phyloP scores from a whole-genome alignment of 2,888 invertebrate species.

The Lasiommata megera region DNA sequence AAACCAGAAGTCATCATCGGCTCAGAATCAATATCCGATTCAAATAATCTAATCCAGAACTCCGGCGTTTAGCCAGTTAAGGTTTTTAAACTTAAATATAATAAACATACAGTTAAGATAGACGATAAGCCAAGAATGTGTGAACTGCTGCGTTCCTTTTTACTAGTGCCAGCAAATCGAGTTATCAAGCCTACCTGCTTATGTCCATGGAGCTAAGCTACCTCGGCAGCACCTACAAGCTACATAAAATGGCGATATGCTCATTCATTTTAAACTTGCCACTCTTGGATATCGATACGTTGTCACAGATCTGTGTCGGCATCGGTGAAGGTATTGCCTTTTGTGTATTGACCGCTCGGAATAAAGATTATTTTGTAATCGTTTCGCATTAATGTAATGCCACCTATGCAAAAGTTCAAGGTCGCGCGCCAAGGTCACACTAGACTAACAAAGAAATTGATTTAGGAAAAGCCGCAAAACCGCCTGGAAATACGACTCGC shows the following conservation, averaged over 20 bases:
- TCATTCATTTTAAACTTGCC: not conserved
- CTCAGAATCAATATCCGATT: too few species aligned
- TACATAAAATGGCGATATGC: constrained; percentile 3
- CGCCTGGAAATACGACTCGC: not conserved
- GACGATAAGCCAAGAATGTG: too few species aligned
- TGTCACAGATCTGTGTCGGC: not conserved
- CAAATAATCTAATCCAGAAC: too few species aligned
- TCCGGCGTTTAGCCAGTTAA: too few species aligned
- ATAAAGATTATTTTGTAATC: not conserved
- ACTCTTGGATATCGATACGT: not conserved
- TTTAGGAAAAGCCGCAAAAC: not conserved
- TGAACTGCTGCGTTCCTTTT: too few species aligned
- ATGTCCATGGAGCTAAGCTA: not conserved
- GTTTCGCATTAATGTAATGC: constrained; percentile 1
- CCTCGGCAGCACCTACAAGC: not conserved
- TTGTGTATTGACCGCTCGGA: not conserved
- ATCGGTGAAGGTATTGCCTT: not conserved
- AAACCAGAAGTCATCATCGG: too few species aligned
- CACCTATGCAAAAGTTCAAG: constrained; percentile 48
- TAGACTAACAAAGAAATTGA: constrained; percentile 38
- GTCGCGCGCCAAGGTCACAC: constrained; percentile 58
- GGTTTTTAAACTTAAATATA: too few species aligned
- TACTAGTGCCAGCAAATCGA: too few species aligned
- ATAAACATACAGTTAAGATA: too few species aligned
- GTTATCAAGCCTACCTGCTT: too few species aligned